These are phyloP conservation scores for Pasiphila rectangulata DNA, from an alignment of 2,888 invertebrate species.

Conservation along the genomic window DNA sequence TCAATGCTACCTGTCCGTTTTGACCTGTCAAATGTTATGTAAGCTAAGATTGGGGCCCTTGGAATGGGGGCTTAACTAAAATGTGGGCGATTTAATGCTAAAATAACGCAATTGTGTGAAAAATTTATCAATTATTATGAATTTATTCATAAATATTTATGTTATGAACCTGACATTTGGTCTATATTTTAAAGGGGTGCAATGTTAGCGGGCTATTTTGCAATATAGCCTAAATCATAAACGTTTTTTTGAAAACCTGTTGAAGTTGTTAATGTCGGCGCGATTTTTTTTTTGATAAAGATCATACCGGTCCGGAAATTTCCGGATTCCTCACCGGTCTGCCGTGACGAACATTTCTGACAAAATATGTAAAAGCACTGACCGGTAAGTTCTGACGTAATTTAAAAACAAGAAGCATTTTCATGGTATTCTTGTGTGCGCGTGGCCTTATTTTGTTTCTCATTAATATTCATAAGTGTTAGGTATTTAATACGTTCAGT, in stretches of 20 bases:
- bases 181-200: too few relatives aligned
- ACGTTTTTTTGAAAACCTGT: not conserved
- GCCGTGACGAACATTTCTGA: not conserved
- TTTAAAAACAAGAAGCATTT: conserved; percentile 8
- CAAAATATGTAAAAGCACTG: conserved; percentile 11
- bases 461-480: conserved; percentile 6
- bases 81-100: conserved; percentile 15
- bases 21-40: conserved; percentile 6
- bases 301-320: not conserved
- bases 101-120: conserved; percentile 3
- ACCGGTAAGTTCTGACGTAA: conserved; percentile 11
- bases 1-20: conserved; percentile 2
- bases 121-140: not conserved
- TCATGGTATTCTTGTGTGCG: conserved; percentile 5
- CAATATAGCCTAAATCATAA: too few relatives aligned
- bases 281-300: not conserved
- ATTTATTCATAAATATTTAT: too few relatives aligned
- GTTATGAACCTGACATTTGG: too few relatives aligned
- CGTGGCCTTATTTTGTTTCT: not conserved
- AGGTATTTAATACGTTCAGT: too few relatives aligned
- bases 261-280: not conserved
- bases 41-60: conserved; percentile 9
- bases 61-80: conserved; percentile 4
- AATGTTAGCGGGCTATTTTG: too few relatives aligned
- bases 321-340: conserved; percentile 1